Evolutionary conservation across 2,113 vertebrate genomes (phyloP).

Genomic region (Alexandromys fortis): DNA sequence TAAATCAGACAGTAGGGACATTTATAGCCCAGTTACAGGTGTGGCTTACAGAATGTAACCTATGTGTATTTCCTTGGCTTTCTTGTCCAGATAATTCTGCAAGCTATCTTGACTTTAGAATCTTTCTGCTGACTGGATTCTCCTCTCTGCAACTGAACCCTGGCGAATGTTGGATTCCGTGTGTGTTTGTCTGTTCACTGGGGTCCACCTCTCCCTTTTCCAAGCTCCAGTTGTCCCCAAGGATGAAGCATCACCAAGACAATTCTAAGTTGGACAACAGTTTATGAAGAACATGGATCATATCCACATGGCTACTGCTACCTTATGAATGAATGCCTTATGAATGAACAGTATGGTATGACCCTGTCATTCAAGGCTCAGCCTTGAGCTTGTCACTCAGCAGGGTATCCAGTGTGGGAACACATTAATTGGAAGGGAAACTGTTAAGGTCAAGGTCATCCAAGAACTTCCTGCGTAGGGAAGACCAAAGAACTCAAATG

Average conservation of each 20-base stretch:
- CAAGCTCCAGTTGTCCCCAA: neutral
- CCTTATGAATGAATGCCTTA: neutral
- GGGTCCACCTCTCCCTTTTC: neutral
- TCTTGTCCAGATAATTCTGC: neutral
- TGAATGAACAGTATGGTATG: neutral
- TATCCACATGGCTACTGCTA: neutral
- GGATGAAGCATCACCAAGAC: neutral
- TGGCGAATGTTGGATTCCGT: neutral
- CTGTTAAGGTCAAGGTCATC: constrained; percentile 74
- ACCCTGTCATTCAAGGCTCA: constrained; percentile 36
- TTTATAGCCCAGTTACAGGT: neutral
- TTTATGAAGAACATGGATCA: neutral
- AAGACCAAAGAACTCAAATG: constrained; percentile 63
- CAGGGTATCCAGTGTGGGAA: neutral
- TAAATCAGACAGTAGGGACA: too few relatives aligned
- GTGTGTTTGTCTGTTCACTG: too few relatives aligned
- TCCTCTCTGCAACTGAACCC: neutral
- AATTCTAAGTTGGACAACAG: neutral
- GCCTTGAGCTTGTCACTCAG: neutral
- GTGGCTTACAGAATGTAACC: neutral
- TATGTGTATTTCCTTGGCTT: neutral
- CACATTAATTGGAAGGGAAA: constrained; percentile 67
- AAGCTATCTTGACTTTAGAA: neutral
- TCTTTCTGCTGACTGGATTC: neutral
- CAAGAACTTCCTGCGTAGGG: constrained; percentile 62